Conservation (phyloP, 1,140 invertebrate species). For the Ips nitidus region DNA sequence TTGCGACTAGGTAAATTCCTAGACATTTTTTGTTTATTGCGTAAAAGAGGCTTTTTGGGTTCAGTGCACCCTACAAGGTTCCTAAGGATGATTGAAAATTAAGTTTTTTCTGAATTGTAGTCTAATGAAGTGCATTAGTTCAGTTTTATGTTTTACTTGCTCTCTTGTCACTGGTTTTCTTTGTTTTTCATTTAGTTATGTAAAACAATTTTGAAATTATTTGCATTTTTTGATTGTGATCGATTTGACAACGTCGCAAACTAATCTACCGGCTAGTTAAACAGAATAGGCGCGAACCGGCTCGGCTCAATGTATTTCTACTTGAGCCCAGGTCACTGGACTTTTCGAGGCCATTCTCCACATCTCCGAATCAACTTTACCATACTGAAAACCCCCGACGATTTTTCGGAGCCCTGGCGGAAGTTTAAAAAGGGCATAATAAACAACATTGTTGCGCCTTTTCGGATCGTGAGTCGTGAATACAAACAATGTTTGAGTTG, state of each 20-base stretch:
- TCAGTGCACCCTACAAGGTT: conserved; percentile 3
- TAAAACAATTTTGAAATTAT: too few species aligned
- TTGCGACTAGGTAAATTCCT: conserved; percentile 1
- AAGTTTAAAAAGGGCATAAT: conserved; percentile 20
- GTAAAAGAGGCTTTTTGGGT: conserved; percentile 5
- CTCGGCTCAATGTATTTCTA: conserved; percentile 48
- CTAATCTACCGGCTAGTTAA: conserved; percentile 15
- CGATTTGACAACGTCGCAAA: conserved; percentile 25
- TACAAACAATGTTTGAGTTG: too few species aligned
- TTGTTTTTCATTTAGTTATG: too few species aligned
- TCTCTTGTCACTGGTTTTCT: too few species aligned
- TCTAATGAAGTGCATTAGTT: too few species aligned
- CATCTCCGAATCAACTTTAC: conserved; percentile 33
- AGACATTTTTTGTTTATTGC: conserved; percentile 13
- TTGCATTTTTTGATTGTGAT: too few species aligned
- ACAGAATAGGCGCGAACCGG: conserved; percentile 42
- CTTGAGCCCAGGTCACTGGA: conserved; percentile 50
- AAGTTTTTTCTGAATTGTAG: too few species aligned
- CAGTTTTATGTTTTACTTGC: too few species aligned
- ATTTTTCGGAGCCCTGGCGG: conserved; percentile 16
- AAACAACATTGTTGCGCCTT: neutral
- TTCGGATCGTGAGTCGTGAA: too few species aligned
- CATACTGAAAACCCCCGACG: conserved; percentile 4
- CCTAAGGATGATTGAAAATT: neutral
- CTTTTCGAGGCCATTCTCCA: conserved; percentile 45